A percentile compares a stretch with the other conserved stretches of the same genome.
Conservation (phyloP, 2,888 invertebrate species). For the Callyntrura guangdongensis region DNA sequence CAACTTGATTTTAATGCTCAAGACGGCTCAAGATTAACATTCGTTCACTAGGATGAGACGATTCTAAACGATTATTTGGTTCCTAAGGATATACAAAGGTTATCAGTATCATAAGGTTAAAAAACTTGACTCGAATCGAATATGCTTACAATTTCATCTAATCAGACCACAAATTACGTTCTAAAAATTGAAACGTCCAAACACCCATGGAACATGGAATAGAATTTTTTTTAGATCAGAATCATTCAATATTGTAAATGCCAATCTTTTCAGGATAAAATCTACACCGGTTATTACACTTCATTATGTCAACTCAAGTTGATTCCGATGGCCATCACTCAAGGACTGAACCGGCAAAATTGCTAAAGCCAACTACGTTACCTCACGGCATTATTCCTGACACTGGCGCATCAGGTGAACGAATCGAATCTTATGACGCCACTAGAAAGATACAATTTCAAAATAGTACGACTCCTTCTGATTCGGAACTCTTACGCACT, state of each 20-base stretch:
- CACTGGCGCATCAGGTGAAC: constrained; percentile 55
- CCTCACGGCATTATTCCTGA: constrained; percentile 56
- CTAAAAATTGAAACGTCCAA: too few relatives aligned
- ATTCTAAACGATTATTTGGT: too few relatives aligned
- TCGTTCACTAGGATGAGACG: too few relatives aligned
- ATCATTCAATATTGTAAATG: not conserved
- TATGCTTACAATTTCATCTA: too few relatives aligned
- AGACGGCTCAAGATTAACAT: too few relatives aligned
- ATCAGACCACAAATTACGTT: too few relatives aligned
- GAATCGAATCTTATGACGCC: not conserved
- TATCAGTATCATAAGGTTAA: too few relatives aligned
- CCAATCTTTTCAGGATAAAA: not conserved
- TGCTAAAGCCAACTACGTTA: constrained; percentile 61
- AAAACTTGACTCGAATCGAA: too few relatives aligned
- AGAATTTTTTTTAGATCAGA: too few relatives aligned
- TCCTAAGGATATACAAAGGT: too few relatives aligned
- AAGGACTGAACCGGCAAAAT: constrained; percentile 35
- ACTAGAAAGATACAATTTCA: not conserved
- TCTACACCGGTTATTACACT: not conserved
- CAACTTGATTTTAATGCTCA: too few relatives aligned
- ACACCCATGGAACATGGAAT: too few relatives aligned
- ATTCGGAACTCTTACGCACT: constrained; percentile 8
- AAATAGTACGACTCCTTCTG: not conserved
- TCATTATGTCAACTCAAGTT: constrained; percentile 39
- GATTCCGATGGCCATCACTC: constrained; percentile 11